Base-by-base conservation (phyloP, 1,140 invertebrate species). In the Platyscapa corneri region DNA sequence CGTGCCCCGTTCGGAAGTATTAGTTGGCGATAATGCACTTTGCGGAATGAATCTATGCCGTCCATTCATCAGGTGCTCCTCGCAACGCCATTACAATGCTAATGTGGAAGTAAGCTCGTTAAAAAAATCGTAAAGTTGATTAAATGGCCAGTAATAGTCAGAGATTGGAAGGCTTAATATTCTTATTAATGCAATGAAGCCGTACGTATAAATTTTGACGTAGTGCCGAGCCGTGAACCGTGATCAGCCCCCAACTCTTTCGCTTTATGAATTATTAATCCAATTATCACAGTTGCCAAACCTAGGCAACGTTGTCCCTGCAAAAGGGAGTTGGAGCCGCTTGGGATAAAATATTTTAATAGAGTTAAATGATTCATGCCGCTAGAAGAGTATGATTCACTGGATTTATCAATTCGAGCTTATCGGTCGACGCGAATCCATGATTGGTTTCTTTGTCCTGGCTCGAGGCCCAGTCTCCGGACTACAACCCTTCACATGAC, bases 301-400 rank as follows among this genome's bases (percentile, higher is more conserved):
- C n/a, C 53, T 27, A 79, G 6, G 3, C 14, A 10, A 14, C 67
- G 30, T 53, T 72, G 32, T 39, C n/a, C n/a, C 27, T 32, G 67
- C 39, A 77, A 77, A 77, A 37, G 27, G 18, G 37, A 27, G 30
- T n/a, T n/a, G n/a, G n/a, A 27, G 49, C 20, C 37, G 32, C 34
- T 2, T 14, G 67, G 20, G 7, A 23, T 37, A 79, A 79, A 79
- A 64, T 60, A 39, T 78, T 78, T 84, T 84, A 84, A 84, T 84
- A 64, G 75, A 78, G 82, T 84, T 53, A 32, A 75, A 78, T 79
- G 83, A 84, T 79, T 84, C 83, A 79, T 42, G 65, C 37, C 60
- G 3, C 32, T 37, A 18, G 12, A 18, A 49, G 64, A 60, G 46
- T 60, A 64, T 76, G 70, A 60, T 60, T 64, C 49, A 34, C 30